Evolutionary conservation across 2,113 vertebrate species (phyloP), one percentile per base, ranked within the genome.

Genomic region (Tyto alba): DNA sequence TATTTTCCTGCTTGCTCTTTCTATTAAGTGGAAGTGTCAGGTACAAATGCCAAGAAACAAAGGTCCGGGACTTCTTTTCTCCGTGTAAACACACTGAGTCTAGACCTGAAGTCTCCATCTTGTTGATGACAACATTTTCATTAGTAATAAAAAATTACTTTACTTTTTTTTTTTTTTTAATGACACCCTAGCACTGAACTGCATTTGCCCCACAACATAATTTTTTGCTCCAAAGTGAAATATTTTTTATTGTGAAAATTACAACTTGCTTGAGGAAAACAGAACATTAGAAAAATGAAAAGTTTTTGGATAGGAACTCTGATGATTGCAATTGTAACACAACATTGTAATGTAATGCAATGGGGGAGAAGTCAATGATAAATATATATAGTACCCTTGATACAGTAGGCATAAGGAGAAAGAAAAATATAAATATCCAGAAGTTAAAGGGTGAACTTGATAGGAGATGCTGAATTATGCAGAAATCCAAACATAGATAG

Each of bases 401-500:
- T 43, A 32, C 11, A 13, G 16, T 2, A 36, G 16, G 22, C 19
- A 32, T 7, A 32, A 77, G 50, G 82, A 80, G 59, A 88, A 82
- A 68, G 56, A 69, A 93, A 43, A 87, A 81, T 41, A 36, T 9
- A 45, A 84, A 71, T 76, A 89, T 8, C 18, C 77, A 76, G 60
- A 69, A 94, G 25, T 69, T 68, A 85, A 93, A 93, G 81, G 43
- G 67, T 95, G 84, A 82, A 52, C 21, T 86, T 66, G 36, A 40
- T 26, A 11, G 69, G 53, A 87, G 89, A 50, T 87, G 57, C 84
- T 85, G 89, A 91, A 85, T 92, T 84, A 45, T 80, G 90, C 86
- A 91, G 77, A 88, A 94, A 91, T 90, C 85, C 80, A 94, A 93
- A 92, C 36, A 53, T 1, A 62, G 79, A 23, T 85, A 82, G 79